A percentile compares a stretch with the other conserved stretches of the same genome.
phyloP scores from a whole-genome alignment of 2,888 invertebrate species.

The Eilema depressum region DNA sequence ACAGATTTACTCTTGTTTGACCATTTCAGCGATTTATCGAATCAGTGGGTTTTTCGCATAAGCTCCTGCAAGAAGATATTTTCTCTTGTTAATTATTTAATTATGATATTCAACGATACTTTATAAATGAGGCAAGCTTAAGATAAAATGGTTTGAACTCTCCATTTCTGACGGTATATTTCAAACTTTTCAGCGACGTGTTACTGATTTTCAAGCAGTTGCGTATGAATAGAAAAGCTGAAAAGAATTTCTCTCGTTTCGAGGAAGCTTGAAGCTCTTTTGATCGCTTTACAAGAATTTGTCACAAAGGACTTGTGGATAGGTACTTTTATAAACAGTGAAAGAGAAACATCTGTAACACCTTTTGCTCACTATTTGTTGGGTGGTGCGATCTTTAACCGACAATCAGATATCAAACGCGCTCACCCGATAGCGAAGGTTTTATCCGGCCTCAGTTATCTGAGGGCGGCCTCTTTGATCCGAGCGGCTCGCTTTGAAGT shows the following conservation, averaged over 20 bases:
- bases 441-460: conserved; percentile 74
- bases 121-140: background rate
- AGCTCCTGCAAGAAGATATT: conserved; percentile 6
- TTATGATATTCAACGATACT: background rate
- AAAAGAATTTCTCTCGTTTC: conserved; percentile 31
- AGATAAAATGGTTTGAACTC: background rate
- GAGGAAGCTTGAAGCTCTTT: conserved; percentile 40
- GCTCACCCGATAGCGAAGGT: conserved; percentile 65
- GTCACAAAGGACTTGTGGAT: conserved; percentile 44
- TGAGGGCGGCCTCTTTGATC: conserved; percentile 72
- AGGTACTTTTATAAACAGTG: conserved; percentile 35
- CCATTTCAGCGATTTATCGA: conserved; percentile 33
- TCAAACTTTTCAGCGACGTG: conserved; percentile 8
- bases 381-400: conserved; percentile 66
- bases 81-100: background rate
- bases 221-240: conserved; percentile 23
- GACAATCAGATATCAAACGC: conserved; percentile 80
- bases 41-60: conserved; percentile 13
- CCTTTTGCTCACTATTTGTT: conserved; percentile 64
- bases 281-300: conserved; percentile 45
- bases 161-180: conserved; percentile 21
- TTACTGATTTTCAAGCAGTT: conserved; percentile 23
- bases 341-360: conserved; percentile 59
- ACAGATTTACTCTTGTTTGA: conserved; percentile 63
- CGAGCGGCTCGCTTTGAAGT: conserved; percentile 73